Conservation (phyloP, 2,113 vertebrate species). For the Lota lota region DNA sequence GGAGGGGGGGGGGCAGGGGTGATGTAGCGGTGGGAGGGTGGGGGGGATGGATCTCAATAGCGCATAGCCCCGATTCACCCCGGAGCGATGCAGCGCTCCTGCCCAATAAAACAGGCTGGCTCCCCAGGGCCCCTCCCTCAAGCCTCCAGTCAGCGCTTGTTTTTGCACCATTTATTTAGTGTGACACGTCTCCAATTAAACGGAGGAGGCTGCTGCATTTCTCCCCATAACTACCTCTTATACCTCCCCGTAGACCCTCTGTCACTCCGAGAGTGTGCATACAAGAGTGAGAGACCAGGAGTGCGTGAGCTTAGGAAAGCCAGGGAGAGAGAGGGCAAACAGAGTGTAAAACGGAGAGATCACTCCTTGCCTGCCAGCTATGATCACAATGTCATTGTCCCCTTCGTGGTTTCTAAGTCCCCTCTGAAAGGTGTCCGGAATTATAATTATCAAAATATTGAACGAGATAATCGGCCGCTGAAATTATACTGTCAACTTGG, state of each 20-base stretch:
- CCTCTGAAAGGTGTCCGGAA: slow-evolving; percentile 68
- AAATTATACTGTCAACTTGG: slow-evolving; percentile 57
- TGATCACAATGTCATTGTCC: slow-evolving; percentile 76
- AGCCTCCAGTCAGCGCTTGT: slow-evolving; percentile 76
- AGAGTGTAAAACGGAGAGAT: slow-evolving; percentile 57
- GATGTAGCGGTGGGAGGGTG: too few relatives aligned
- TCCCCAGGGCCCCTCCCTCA: slow-evolving; percentile 75
- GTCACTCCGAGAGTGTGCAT: slow-evolving; percentile 71
- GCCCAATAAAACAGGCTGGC: slow-evolving; percentile 76
- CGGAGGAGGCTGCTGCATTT: slow-evolving; percentile 77
- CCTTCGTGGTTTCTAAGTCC: slow-evolving; percentile 59
- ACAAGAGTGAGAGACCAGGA: slow-evolving; percentile 52
- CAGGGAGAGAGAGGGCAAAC: slow-evolving; percentile 18
- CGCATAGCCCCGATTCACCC: slow-evolving; percentile 70
- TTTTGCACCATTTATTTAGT: slow-evolving; percentile 82
- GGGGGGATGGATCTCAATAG: slow-evolving; percentile 52
- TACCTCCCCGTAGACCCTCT: slow-evolving; percentile 77
- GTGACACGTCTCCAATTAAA: slow-evolving; percentile 84
- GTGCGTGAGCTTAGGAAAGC: slow-evolving; percentile 29
- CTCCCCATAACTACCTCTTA: slow-evolving; percentile 79
- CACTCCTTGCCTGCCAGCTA: slow-evolving; percentile 75
- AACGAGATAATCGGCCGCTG: slow-evolving; percentile 67
- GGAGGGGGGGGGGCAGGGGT: slow-evolving; percentile 36
- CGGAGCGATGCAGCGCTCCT: slow-evolving; percentile 70
- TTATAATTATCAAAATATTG: slow-evolving; percentile 78